Evolutionary conservation across 1,140 invertebrate species (phyloP), one percentile per base, ranked within the genome.

Genomic region (Amphibalanus amphitrite): DNA sequence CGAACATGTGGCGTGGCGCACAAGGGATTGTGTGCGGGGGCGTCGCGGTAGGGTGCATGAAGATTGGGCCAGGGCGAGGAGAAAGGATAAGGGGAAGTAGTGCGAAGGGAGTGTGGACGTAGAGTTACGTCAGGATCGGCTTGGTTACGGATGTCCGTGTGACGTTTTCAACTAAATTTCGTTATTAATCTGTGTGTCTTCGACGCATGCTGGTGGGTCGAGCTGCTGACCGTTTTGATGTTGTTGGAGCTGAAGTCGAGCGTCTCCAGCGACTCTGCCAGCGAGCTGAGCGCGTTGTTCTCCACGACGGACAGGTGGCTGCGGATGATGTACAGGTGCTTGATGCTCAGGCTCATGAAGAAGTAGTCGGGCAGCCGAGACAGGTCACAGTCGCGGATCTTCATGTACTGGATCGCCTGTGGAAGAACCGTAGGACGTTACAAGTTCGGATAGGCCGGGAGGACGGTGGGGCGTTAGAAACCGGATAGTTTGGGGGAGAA

Each of bases 181-280:
- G n/a, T n/a, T n/a, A n/a, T n/a, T n/a, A n/a, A n/a, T n/a, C n/a
- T n/a, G n/a, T n/a, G n/a, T n/a, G n/a, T n/a, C n/a, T n/a, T n/a
- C n/a, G n/a, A n/a, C n/a, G n/a, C n/a, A n/a, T n/a, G n/a, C n/a
- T n/a, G n/a, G n/a, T n/a, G n/a, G 47, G 47, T 59, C 47, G 25
- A 25, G 25, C 25, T 15, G 13, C 76, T 72, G 67, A 77, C 75
- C 69, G 69, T 72, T 10, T 75, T 71, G 3, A 78, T 71, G 15
- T 75, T 72, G 73, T 79, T 79, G 67, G 76, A 77, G 68, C 75
- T 76, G 4, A 79, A 65, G 68, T 79, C 78, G 15, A 79, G 70
- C 17, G 74, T 74, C 65, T 73, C 72, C 23, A 79, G 74, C 20
- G 69, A 69, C 0, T 74, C 69, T 17, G 73, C 72, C 13, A 77